A percentile compares a stretch with the other conserved stretches of the same genome.
Evolutionary conservation across 2,113 vertebrate species (phyloP).

Genomic region (Ascaphus truei): DNA sequence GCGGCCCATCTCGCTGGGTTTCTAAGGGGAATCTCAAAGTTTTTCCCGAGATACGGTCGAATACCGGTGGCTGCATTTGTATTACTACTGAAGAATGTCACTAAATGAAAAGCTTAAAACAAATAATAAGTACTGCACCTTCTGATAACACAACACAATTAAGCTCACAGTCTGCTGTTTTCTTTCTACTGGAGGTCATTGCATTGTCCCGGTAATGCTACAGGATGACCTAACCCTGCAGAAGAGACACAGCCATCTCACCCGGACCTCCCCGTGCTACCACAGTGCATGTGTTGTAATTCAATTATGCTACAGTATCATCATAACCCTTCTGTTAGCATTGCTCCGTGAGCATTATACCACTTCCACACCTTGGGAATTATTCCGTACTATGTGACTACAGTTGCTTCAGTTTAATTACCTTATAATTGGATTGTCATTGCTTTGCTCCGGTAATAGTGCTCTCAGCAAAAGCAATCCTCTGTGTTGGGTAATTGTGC

Average conservation of each 20-base stretch:
- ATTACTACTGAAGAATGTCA: no score
- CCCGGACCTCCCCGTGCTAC: background rate
- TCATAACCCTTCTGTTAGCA: conserved; percentile 2
- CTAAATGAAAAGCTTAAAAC: no score
- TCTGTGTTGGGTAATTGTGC: background rate
- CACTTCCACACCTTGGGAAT: conserved; percentile 22
- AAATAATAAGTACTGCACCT: no score
- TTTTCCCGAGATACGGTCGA: no score
- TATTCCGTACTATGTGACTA: conserved; percentile 19
- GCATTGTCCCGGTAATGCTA: background rate
- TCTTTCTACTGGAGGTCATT: background rate
- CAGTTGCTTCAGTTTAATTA: conserved; percentile 26
- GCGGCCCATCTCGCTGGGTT: no score
- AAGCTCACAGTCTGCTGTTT: background rate
- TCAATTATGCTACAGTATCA: conserved; percentile 21
- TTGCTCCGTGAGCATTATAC: conserved; percentile 2
- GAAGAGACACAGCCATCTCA: background rate
- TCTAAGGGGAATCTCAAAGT: no score
- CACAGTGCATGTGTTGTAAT: conserved; percentile 20
- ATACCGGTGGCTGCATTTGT: no score
- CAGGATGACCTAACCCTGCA: background rate
- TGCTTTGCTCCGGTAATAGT: conserved; percentile 20
- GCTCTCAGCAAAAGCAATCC: conserved; percentile 5
- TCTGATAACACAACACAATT: no score
- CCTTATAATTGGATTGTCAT: conserved; percentile 34